Evolutionary conservation across 1,140 invertebrate species (phyloP).

Genomic region (Caerostris extrusa): DNA sequence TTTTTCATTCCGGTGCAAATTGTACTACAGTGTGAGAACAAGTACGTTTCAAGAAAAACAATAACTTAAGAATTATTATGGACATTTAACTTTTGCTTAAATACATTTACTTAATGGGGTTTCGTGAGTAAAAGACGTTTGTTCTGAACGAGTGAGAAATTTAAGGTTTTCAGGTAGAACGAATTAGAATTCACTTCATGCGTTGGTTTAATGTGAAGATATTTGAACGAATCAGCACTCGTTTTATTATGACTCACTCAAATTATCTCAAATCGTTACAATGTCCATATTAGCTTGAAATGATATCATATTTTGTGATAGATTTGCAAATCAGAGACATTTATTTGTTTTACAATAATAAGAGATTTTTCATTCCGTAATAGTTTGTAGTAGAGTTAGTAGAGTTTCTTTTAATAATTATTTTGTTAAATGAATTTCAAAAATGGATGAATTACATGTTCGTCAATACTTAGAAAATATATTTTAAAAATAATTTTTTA

Average conservation of each 20-base stretch:
- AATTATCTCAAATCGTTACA: too few relatives aligned
- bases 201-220: background rate
- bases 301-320: too few relatives aligned
- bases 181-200: background rate
- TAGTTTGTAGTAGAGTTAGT: too few relatives aligned
- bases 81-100: background rate
- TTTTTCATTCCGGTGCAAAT: background rate
- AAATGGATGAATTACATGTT: too few relatives aligned
- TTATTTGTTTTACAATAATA: too few relatives aligned
- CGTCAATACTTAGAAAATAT: too few relatives aligned
- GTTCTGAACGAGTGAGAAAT: background rate
- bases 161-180: background rate
- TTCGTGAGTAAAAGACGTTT: background rate
- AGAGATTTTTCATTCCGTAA: too few relatives aligned
- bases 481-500: too few relatives aligned
- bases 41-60: background rate
- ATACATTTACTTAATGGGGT: background rate
- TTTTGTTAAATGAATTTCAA: too few relatives aligned
- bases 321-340: too few relatives aligned
- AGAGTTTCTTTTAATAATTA: too few relatives aligned
- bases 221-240: background rate
- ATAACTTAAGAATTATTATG: background rate
- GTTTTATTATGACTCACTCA: background rate
- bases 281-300: too few relatives aligned
- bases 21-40: background rate